Conservation (phyloP, 1,140 invertebrate genomes). For the Latrodectus geometricus region DNA sequence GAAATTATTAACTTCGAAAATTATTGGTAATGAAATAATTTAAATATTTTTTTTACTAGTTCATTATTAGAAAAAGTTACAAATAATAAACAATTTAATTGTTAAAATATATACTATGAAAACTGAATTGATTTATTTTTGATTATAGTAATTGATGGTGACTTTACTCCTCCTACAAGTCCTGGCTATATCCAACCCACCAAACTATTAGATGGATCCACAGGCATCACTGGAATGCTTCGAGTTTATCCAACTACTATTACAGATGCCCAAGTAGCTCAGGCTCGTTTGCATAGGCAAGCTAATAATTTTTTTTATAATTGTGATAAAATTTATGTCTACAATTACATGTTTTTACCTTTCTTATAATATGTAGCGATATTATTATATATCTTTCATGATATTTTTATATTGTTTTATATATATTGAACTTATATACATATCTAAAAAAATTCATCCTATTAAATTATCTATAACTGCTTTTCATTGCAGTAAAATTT, state of each 20-base stretch:
- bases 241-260: conserved; percentile 69
- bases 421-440: no score
- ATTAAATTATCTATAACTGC: no score
- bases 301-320: background rate
- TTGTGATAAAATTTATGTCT: background rate
- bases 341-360: background rate
- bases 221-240: conserved; percentile 71
- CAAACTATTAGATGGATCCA: conserved; percentile 69
- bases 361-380: no score
- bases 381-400: no score
- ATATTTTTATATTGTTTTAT: no score
- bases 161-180: conserved; percentile 71
- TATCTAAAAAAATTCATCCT: no score
- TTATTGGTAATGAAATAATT: background rate
- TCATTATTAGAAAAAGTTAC: background rate
- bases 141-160: conserved; percentile 72
- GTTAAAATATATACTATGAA: background rate
- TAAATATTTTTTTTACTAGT: background rate
- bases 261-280: conserved; percentile 78
- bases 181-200: conserved; percentile 71
- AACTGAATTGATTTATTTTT: conserved; percentile 34
- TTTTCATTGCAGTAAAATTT: no score
- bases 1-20: background rate
- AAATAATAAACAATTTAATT: background rate
- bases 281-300: conserved; percentile 77